Evolutionary conservation across 35 echinoderm and acorn worm species (phyloP), one percentile per base, ranked within the genome.

Genomic region (Apostichopus japonicus): DNA sequence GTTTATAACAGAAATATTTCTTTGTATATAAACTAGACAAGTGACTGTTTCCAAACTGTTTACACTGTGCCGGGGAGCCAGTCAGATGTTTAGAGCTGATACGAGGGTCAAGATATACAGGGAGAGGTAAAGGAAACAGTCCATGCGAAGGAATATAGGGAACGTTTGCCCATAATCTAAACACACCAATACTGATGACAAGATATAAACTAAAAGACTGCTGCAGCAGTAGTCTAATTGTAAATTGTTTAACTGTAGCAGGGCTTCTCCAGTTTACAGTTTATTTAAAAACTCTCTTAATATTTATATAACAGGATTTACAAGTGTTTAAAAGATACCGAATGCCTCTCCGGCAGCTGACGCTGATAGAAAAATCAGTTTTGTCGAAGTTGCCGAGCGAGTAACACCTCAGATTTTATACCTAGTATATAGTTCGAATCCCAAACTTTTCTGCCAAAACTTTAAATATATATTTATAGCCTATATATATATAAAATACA

Each of bases 1-100:
- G 86, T 89, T 89, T 89, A 89, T 89, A 89, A 89, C 86, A 73
- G 86, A 89, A 89, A 89, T 89, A 89, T 89, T 89, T 89, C 86
- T 73, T 73, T 72, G 86, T 89, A 73, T 44, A 44, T 89, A 89
- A 89, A 89, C 86, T 71, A 73, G 56, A 89, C 86, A 89, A 89
- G 86, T 72, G 86, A 89, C 86, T 89, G 86, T 89, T 89, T 89
- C 86, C 59, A 89, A 89, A 72, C 86, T 89, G 86, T 89, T 89
- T 89, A 89, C 67, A 89, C 86, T 89, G 61, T 13, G 25, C 86
- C 86, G 86, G 63, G 86, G 86, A 65, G 86, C 86, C 67, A 21
- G 61, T 67, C 52, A 19, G 86, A 89, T 89, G 86, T 89, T 89
- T 89, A 23, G 62, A 72, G 86, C 86, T 72, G 86, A 89, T 89